Conservation (phyloP, 2,888 invertebrate species). For the Ametastegia equiseti region DNA sequence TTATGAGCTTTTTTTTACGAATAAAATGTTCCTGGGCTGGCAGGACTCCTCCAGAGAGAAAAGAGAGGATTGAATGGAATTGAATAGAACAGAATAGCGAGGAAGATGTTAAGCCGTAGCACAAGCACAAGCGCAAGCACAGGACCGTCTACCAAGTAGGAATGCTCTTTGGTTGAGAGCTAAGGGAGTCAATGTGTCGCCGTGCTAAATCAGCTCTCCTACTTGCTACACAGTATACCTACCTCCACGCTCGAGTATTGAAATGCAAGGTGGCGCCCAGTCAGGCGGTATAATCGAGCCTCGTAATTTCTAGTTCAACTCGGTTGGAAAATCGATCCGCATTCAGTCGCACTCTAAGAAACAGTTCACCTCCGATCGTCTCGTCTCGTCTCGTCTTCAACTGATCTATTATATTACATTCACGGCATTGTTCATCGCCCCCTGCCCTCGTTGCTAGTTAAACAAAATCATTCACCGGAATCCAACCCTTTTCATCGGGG, state of each 20-base stretch:
- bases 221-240: slow-evolving; percentile 1
- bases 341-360: slow-evolving; percentile 28
- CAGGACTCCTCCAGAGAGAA: neutral
- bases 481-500: neutral
- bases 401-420: neutral
- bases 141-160: neutral
- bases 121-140: too few relatives aligned
- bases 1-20: neutral
- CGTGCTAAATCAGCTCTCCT: slow-evolving; percentile 21
- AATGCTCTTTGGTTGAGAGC: neutral
- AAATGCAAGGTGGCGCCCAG: slow-evolving; percentile 38
- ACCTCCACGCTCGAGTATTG: slow-evolving; percentile 15
- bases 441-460: neutral
- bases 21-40: neutral
- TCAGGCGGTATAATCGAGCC: slow-evolving; percentile 32
- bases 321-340: slow-evolving; percentile 38
- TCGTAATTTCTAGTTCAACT: slow-evolving; percentile 28
- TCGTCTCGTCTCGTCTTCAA: slow-evolving; percentile 4
- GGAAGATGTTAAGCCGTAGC: slow-evolving; percentile 8
- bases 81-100: neutral
- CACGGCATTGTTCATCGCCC: slow-evolving; percentile 20
- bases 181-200: slow-evolving; percentile 10
- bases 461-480: slow-evolving; percentile 17
- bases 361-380: neutral
- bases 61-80: neutral